Base-by-base conservation (phyloP, 2,888 invertebrate species). In the Cheilosia soror region DNA sequence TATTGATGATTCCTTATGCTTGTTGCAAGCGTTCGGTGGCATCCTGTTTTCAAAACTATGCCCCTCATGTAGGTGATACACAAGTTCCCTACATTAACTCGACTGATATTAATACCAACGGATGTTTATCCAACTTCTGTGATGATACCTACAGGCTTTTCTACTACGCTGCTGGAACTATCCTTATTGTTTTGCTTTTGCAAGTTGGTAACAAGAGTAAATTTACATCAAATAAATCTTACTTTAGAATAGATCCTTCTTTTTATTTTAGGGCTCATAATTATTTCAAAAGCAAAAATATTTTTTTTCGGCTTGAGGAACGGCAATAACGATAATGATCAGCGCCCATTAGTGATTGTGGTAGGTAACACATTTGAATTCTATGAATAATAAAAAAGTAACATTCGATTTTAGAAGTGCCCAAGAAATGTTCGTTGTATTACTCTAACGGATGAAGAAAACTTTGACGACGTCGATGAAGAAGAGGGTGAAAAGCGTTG, bases 1-100 rank as follows among this genome's bases (percentile, higher is more conserved):
- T 20, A 25, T 72, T 79, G n/a, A 63, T 91, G 15, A 90, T 91
- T 3, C 91, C 91, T 0, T 90, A 89, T 63, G 89, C 90, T 2
- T 91, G 91, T 53, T 90, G 90, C 68, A 90, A 89, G 63, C 87
- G 86, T 0, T 44, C 73, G 5, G 84, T 87, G 15, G 44, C 81
- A 5, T 81, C 66, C 4, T 89, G 88, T 57, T 88, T 88, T 33
- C 82, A 87, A 58, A 88, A 85, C 9, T 88, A 88, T 40, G 60
- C 88, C 20, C 85, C 89, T 3, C 81, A 72, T 13, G 15, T 79
- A 11, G 62, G 42, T n/a, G 77, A 42, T 3, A 55, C 42, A 49
- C 47, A 37, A 4, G 75, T 89, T 13, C 88, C 89, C 0, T 78
- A 87, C 13, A 72, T 90, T 6, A 89, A 89, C 11, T 27, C 89